Evolutionary conservation across 1,140 invertebrate genomes (phyloP).

Genomic region (Drosophila miranda): DNA sequence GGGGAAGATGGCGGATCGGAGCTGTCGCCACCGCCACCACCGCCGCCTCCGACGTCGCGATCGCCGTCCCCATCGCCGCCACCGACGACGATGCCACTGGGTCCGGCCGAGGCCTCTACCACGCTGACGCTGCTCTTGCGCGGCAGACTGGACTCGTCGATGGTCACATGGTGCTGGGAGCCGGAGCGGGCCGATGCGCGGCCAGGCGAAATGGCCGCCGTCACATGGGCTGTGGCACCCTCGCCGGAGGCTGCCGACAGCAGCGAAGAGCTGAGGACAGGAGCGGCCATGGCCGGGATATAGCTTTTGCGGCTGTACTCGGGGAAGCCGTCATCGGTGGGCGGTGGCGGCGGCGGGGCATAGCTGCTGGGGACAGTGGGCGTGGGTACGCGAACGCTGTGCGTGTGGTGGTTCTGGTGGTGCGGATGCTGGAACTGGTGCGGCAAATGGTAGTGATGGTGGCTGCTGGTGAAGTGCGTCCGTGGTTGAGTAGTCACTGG

Average conservation of each 20-base stretch:
- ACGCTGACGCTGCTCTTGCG: constrained; percentile 43
- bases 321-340: constrained; percentile 17
- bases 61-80: constrained; percentile 52
- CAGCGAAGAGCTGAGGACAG: constrained; percentile 23
- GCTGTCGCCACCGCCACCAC: constrained; percentile 63
- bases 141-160: constrained; percentile 79
- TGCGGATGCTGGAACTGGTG: constrained; percentile 81
- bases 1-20: constrained; percentile 73
- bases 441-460: constrained; percentile 78
- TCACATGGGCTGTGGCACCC: constrained; percentile 9
- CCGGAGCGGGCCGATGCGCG: constrained; percentile 68
- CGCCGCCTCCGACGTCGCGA: constrained; percentile 44
- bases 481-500: constrained; percentile 67
- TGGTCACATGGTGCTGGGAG: constrained; percentile 80
- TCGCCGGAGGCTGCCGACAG: constrained; percentile 26
- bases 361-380: constrained; percentile 76
- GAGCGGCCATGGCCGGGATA: background rate
- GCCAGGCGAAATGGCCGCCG: constrained; percentile 87
- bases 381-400: constrained; percentile 73
- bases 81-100: constrained; percentile 62
- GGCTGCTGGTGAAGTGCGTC: constrained; percentile 69
- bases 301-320: constrained; percentile 18
- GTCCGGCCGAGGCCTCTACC: constrained; percentile 46
- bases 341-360: constrained; percentile 24
- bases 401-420: constrained; percentile 78